Base-by-base conservation (phyloP, 2,113 vertebrate species). In the Lonchura striata region DNA sequence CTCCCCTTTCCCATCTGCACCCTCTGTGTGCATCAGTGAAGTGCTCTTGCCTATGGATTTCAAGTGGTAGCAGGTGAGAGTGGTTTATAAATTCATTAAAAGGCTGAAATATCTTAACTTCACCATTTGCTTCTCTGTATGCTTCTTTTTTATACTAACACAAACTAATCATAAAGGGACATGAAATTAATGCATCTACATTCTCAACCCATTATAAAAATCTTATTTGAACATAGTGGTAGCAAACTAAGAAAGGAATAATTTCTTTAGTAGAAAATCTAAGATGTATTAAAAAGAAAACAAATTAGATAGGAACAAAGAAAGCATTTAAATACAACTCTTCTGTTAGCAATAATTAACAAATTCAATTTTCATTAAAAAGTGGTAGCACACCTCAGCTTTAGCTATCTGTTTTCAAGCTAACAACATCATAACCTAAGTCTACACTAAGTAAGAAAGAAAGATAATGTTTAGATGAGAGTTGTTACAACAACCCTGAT, bases 51-150 rank as follows among this genome's bases (percentile, higher is more conserved):
- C 59, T 53, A 30, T 4, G 22, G 57, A 79, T 91, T 94, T 91
- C 53, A 52, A 93, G 92, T 87, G 92, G 92, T 76, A 85, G 85
- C 95, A 96, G 86, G 74, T 92, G 87, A 92, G 56, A 37, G 44
- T 60, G 61, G 49, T 68, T 90, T 85, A 91, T 79, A 82, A 95
- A 94, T 84, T 90, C 41, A 85, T 95, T 87, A 91, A 63, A 94
- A 85, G 31, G 46, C 82, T 87, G 66, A 79, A 78, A 91, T 79
- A 70, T 72, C 74, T 87, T 89, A 91, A 82, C 60, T 88, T 82
- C 57, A 71, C 57, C 68, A 92, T 93, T 90, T 92, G 82, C 70
- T 91, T 87, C 90, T 87, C 82, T 56, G 50, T 47, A 15, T 2
- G 11, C 27, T 82, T 77, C 46, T 82, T 91, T 82, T 95, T 87